These are phyloP conservation scores for Hyles euphorbiae DNA, from an alignment of 1,140 invertebrate genomes.

Conservation along the genomic window DNA sequence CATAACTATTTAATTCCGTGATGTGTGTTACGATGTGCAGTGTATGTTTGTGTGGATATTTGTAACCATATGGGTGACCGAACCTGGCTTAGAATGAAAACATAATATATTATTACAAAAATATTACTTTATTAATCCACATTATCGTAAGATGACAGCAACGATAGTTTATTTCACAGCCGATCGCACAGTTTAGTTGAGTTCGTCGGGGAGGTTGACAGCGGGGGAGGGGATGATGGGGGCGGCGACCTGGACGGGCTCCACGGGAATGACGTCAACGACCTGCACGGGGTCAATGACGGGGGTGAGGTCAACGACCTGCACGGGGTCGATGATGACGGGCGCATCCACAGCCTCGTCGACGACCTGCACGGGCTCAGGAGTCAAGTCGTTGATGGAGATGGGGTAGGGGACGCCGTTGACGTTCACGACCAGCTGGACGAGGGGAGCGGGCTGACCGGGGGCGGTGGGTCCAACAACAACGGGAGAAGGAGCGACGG, in stretches of 20 bases:
- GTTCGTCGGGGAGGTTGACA: constrained; percentile 24
- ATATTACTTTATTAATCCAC: too few relatives aligned
- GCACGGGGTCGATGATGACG: constrained; percentile 1
- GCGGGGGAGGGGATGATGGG: constrained; percentile 29
- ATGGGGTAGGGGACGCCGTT: constrained; percentile 1
- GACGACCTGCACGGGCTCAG: constrained; percentile 11
- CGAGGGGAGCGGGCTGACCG: constrained; percentile 14
- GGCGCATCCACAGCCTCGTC: constrained; percentile 10
- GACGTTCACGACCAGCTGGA: constrained; percentile 25
- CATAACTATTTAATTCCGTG: too few relatives aligned
- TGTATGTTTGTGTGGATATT: too few relatives aligned
- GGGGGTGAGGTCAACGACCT: too few relatives aligned
- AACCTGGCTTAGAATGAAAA: too few relatives aligned
- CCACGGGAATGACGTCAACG: background rate
- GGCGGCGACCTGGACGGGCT: constrained; percentile 25
- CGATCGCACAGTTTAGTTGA: constrained; percentile 18
- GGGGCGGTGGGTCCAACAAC: constrained; percentile 7
- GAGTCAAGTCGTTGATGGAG: constrained; percentile 5
- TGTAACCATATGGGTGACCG: too few relatives aligned
- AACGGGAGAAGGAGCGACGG: constrained; percentile 18
- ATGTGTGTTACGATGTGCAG: too few relatives aligned
- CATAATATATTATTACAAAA: too few relatives aligned
- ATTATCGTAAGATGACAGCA: too few relatives aligned
- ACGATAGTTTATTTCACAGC: too few relatives aligned
- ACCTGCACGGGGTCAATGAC: too few relatives aligned